Evolutionary conservation across 2,888 invertebrate species (phyloP).

Genomic region (Plebejus anna): DNA sequence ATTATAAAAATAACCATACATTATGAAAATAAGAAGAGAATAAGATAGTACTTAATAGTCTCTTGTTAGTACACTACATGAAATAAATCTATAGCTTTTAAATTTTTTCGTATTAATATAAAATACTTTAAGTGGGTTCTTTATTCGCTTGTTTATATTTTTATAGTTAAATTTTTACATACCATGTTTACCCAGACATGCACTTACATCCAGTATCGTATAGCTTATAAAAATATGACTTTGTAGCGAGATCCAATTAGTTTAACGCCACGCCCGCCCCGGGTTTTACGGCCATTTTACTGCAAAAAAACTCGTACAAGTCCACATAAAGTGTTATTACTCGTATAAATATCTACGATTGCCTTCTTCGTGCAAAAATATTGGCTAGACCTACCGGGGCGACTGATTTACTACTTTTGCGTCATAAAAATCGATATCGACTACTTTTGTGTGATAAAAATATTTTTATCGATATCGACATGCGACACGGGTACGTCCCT

Average conservation of each 20-base stretch:
- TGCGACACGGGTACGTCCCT: conserved; percentile 13
- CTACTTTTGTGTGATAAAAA: background rate
- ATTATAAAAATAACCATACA: background rate
- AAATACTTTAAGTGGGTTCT: too few species aligned
- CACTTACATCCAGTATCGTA: background rate
- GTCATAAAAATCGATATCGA: background rate
- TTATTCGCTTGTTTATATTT: too few species aligned
- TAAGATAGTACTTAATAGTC: too few species aligned
- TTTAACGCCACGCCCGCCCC: conserved; percentile 15
- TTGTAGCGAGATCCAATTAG: conserved; percentile 24
- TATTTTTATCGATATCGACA: conserved; percentile 26
- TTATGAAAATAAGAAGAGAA: too few species aligned
- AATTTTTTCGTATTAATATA: too few species aligned
- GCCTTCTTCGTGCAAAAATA: background rate
- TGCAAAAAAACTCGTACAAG: conserved; percentile 27
- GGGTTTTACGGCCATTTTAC: conserved; percentile 14
- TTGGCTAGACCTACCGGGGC: background rate
- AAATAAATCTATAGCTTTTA: too few species aligned
- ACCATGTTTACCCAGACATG: background rate
- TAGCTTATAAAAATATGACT: background rate
- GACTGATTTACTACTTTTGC: background rate
- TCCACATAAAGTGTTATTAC: conserved; percentile 14
- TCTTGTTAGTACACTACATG: too few species aligned
- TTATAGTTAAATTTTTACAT: background rate
- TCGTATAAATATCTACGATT: conserved; percentile 14